A percentile compares a stretch with the other conserved stretches of the same genome.
These are phyloP conservation scores for Porites cylindrica DNA, from an alignment of 92 coral and sea anemone genomes.

Conservation along the genomic window DNA sequence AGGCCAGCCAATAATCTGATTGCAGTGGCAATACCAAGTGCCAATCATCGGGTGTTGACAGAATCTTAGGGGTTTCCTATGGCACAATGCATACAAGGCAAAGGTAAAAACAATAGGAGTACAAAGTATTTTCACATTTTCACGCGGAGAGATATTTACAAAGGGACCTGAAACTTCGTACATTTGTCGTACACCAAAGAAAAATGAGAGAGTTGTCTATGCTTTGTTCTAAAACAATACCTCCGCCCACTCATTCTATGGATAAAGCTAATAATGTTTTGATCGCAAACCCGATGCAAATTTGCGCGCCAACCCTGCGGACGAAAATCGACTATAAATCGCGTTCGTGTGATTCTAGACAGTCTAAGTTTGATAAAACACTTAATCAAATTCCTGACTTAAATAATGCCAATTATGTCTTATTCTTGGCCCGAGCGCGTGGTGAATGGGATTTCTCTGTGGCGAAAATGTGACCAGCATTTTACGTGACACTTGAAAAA, in stretches of 20 bases:
- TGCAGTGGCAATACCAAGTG: constrained; percentile 43
- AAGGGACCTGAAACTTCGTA: constrained; percentile 20
- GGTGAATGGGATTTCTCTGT: neutral
- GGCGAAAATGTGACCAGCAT: constrained; percentile 28
- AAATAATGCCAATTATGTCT: constrained; percentile 34
- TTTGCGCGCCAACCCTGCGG: constrained; percentile 11
- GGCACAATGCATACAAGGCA: constrained; percentile 10
- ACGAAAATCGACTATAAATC: constrained; percentile 1
- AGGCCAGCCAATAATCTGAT: constrained; percentile 16
- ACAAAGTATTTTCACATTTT: constrained; percentile 33
- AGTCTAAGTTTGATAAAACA: neutral
- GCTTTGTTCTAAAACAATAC: constrained; percentile 51
- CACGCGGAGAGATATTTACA: constrained; percentile 43
- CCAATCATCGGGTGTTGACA: constrained; percentile 72
- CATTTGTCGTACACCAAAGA: constrained; percentile 29
- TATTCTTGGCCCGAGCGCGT: constrained; percentile 29
- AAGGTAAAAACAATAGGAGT: constrained; percentile 24
- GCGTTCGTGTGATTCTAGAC: neutral
- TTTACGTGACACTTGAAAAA: constrained; percentile 55
- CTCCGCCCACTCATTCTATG: constrained; percentile 29
- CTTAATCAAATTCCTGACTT: constrained; percentile 36
- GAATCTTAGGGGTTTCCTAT: constrained; percentile 84
- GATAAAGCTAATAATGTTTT: constrained; percentile 15
- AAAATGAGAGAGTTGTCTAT: constrained; percentile 18
- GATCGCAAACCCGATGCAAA: constrained; percentile 45